Evolutionary conservation across 2,797 vertebrate genomes (phyloP).

Genomic region (Melanotaenia pygmaea): DNA sequence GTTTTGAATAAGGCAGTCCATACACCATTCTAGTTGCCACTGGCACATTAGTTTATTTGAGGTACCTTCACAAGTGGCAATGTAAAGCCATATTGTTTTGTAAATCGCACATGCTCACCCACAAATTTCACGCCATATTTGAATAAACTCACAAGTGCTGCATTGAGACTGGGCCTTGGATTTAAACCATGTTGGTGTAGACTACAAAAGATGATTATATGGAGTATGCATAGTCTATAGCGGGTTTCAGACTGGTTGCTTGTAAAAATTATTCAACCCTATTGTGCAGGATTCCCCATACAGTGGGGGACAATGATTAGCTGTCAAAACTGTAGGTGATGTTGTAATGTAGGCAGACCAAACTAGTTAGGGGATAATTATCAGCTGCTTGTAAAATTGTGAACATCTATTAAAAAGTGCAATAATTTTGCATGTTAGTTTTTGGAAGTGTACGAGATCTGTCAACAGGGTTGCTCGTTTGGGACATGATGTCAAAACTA

Average conservation of each 20-base stretch:
- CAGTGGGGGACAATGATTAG: background rate
- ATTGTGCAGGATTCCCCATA: background rate
- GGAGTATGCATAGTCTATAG: background rate
- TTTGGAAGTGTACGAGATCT: background rate
- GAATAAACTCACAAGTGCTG: slow-evolving; percentile 29
- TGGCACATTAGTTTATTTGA: slow-evolving; percentile 9
- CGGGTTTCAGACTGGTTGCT: background rate
- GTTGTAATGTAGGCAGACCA: background rate
- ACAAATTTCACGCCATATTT: slow-evolving; percentile 48
- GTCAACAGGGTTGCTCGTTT: background rate
- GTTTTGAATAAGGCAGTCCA: slow-evolving; percentile 30
- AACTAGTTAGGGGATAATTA: background rate
- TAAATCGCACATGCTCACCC: slow-evolving; percentile 29
- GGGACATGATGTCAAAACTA: background rate
- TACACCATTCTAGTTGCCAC: slow-evolving; percentile 20
- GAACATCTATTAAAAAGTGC: background rate
- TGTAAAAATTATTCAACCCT: background rate
- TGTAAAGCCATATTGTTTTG: slow-evolving; percentile 47
- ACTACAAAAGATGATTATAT: slow-evolving; percentile 7
- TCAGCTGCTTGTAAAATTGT: background rate
- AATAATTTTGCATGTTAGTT: background rate
- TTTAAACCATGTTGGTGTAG: slow-evolving; percentile 3
- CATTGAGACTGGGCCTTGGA: background rate
- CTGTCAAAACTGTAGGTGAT: background rate
- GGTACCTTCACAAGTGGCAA: slow-evolving; percentile 30